Evolutionary conservation across 2,888 invertebrate species (phyloP).

Genomic region (Geotrupes spiniger): DNA sequence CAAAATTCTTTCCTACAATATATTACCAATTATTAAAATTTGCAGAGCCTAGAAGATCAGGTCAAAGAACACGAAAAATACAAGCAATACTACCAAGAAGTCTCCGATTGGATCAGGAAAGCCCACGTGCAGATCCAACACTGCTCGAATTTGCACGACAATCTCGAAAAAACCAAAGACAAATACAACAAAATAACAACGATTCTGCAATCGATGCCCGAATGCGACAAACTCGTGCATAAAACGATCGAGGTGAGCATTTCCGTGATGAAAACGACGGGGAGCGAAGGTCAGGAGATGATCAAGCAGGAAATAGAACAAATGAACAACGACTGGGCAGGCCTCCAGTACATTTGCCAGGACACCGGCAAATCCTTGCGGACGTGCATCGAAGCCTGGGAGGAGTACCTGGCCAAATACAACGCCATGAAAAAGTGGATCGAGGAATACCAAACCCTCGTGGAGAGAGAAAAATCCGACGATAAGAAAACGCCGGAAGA

Average conservation of each 20-base stretch:
- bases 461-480: slow-evolving; percentile 64
- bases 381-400: slow-evolving; percentile 78
- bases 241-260: slow-evolving; percentile 73
- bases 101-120: slow-evolving; percentile 82
- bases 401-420: slow-evolving; percentile 71
- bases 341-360: slow-evolving; percentile 69
- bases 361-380: slow-evolving; percentile 73
- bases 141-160: slow-evolving; percentile 84
- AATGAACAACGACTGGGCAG: slow-evolving; percentile 78
- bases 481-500: slow-evolving; percentile 78
- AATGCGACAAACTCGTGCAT: slow-evolving; percentile 71
- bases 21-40: slow-evolving; percentile 21
- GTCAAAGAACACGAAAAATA: slow-evolving; percentile 86
- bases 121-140: slow-evolving; percentile 80
- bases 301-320: slow-evolving; percentile 80
- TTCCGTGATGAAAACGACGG: slow-evolving; percentile 72
- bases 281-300: slow-evolving; percentile 81
- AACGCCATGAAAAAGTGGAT: slow-evolving; percentile 75
- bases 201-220: slow-evolving; percentile 65
- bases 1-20: slow-evolving; percentile 11
- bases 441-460: slow-evolving; percentile 63
- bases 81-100: slow-evolving; percentile 76
- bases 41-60: slow-evolving; percentile 72
- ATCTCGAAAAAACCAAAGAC: slow-evolving; percentile 72
- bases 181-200: slow-evolving; percentile 73